Percentiles rank a stretch among this genome's conserved stretches.
Conservation (phyloP, 2,113 vertebrate species). For the Phrynocephalus versicolor region DNA sequence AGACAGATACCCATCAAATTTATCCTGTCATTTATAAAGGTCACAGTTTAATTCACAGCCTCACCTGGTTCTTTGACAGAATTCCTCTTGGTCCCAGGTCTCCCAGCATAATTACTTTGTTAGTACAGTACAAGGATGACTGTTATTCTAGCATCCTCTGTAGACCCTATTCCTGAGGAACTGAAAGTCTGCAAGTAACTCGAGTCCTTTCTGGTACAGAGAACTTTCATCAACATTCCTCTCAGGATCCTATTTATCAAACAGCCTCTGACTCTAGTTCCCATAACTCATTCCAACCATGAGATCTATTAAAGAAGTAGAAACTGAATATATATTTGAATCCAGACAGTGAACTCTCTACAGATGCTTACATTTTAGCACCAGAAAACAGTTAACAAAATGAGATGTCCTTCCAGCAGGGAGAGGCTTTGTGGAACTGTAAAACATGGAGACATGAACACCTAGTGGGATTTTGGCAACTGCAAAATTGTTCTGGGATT, state of each 20-base stretch:
- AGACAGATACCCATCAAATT: background rate
- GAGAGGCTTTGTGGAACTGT: background rate
- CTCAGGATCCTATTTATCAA: background rate
- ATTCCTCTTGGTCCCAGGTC: background rate
- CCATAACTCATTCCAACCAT: background rate
- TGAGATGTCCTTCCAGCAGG: background rate
- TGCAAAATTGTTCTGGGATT: too few relatives aligned
- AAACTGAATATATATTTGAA: background rate
- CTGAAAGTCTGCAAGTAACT: background rate
- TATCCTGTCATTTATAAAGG: background rate
- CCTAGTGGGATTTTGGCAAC: too few relatives aligned
- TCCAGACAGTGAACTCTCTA: background rate
- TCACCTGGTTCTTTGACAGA: background rate
- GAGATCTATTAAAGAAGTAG: background rate
- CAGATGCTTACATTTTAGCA: background rate
- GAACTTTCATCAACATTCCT: background rate
- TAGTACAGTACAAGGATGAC: too few relatives aligned
- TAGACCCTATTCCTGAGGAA: background rate
- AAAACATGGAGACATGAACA: background rate
- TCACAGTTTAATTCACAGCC: background rate
- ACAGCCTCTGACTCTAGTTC: background rate
- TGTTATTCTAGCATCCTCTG: background rate
- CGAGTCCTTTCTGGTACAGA: background rate
- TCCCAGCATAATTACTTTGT: background rate
- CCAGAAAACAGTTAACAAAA: too few relatives aligned